Base-by-base conservation (phyloP, 2,113 vertebrate genomes). In the Prunella fulvescens region DNA sequence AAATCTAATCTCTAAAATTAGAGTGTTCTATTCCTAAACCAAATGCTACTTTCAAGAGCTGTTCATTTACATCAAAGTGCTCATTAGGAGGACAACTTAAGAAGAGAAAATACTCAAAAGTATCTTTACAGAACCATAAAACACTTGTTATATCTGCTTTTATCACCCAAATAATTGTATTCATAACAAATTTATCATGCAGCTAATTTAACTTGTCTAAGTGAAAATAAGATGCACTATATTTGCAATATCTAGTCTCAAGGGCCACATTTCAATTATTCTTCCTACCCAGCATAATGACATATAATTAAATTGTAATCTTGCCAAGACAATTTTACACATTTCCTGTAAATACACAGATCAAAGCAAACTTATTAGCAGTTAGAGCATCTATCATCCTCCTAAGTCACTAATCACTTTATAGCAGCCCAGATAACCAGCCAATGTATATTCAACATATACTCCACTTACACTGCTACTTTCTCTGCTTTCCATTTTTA, bases 131-230 rank as follows among this genome's bases (percentile, higher is more conserved):
- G 78, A 95, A 66, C 61, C 61, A 93, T 81, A 81, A 96, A 79
- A 88, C 66, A 96, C 76, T 91, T 94, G 81, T 93, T 93, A 60
- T 91, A 93, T 95, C 58, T 76, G 91, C 86, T 98, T 97, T 97
- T 96, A 97, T 97, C 96, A 98, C 95, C 81, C 86, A 95, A 97
- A 96, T 98, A 98, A 98, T 90, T 98, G 91, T 95, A 98, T 97
- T 98, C 97, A 92, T 92, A 98, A 98, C 92, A 97, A 97, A 98
- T 97, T 96, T 95, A 98, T 96, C 92, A 97, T 90, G 96, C 87
- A 97, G 90, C 91, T 98, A 95, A 98, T 98, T 98, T 98, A 98
- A 97, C 94, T 96, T 97, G 97, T 97, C 95, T 95, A 98, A 97
- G 96, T 97, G 96, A 97, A 98, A 98, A 98, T 96, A 98, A 96